Base-by-base conservation (phyloP, 37 sponge, comb jelly and placozoan species). In the Eunapius fragilis region DNA sequence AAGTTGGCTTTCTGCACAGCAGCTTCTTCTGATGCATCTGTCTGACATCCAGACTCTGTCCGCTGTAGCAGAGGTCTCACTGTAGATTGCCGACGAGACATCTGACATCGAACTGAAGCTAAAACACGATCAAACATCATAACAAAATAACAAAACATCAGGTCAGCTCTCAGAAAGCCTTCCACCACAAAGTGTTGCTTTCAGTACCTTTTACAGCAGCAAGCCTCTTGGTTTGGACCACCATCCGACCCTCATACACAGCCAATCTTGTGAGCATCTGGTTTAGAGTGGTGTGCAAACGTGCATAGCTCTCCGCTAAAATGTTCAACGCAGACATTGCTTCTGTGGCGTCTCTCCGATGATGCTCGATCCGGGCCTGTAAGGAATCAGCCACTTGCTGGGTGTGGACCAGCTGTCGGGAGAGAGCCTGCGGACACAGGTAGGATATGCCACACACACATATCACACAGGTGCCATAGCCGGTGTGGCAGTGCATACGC, bases 241-340 rank as follows among this genome's bases (percentile, higher is more conserved):
- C 11, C 58, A 89, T n/a, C 41, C 89, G 31, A 13, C 84, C 80
- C 69, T 89, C 80, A 34, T 80, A 84, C 69, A 24, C 69, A 27
- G 85, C 89, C 31, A 84, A 41, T 30, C 85, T 78, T 0, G 88
- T 81, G 25, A 88, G 48, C 0, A 41, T 45, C 34, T 82, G 82
- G 48, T 82, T 72, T 32, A 88, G 41, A 11, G 24, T 30, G 35
- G 71, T 24, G 72, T 77, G 82, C 83, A 45, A 76, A 17, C 35
- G 25, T 37, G 67, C 35, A 19, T 28, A 80, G 58, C 27, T 31
- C 2, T 67, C 50, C 0, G 80, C 73, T 70, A 86, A 14, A 28
- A 12, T 26, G 25, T 48, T 70, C 4, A 73, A 10, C 9, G 36
- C 23, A 25, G 47, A 6, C 26, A n/a, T 19, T 58, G 58, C 58